phyloP scores from a whole-genome alignment of 2,797 vertebrate genomes.

The Ctenosaura bakeri region DNA sequence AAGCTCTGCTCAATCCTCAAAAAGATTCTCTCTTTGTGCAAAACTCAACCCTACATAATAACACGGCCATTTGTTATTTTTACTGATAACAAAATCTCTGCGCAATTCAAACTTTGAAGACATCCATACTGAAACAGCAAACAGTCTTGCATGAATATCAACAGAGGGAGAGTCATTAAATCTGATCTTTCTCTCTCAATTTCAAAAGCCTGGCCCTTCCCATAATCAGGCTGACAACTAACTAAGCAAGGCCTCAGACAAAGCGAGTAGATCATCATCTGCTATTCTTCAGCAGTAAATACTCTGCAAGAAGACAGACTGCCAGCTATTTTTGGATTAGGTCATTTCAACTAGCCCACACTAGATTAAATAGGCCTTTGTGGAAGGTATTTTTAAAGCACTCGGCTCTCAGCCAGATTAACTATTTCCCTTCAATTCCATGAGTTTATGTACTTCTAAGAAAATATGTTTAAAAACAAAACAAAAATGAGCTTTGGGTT shows the following conservation, averaged over 20 bases:
- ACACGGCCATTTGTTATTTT: neutral
- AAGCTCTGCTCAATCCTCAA: too few species aligned
- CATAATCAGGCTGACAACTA: neutral
- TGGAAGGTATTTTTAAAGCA: conserved; percentile 75
- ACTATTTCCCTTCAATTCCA: conserved; percentile 53
- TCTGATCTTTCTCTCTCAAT: conserved; percentile 14
- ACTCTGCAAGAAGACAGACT: conserved; percentile 50
- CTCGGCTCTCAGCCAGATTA: conserved; percentile 57
- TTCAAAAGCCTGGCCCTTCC: accelerated
- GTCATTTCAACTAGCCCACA: conserved; percentile 69
- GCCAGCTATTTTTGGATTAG: conserved; percentile 71
- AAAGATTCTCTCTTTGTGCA: neutral
- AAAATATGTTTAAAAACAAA: neutral
- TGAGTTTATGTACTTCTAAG: conserved; percentile 27
- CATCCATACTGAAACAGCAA: neutral
- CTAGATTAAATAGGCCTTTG: conserved; percentile 70
- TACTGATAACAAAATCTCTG: neutral
- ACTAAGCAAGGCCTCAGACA: neutral
- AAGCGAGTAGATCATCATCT: conserved; percentile 53
- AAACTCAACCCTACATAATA: neutral
- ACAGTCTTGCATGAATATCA: accelerated
- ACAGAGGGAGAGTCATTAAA: neutral
- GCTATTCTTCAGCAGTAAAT: conserved; percentile 52
- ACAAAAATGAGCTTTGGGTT: neutral
- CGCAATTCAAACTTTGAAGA: accelerated